Evolutionary conservation across 1,140 invertebrate species (phyloP).

Genomic region (Lamellibrachia luymesi): DNA sequence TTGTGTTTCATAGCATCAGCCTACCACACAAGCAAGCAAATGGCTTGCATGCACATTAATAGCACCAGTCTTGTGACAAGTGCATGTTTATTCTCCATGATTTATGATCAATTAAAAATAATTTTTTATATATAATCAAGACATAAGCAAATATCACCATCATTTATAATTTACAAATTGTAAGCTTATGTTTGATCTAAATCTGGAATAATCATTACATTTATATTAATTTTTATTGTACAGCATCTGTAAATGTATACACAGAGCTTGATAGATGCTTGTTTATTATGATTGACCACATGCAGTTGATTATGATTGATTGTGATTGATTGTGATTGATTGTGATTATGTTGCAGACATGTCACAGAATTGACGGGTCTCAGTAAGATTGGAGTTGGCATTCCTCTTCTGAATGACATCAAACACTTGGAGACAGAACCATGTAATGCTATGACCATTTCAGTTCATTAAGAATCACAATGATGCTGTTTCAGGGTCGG

Average conservation of each 20-base stretch:
- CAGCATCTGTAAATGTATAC: neutral
- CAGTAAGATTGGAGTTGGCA: conserved; percentile 42
- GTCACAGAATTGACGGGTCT: conserved; percentile 63
- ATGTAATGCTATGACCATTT: conserved; percentile 39
- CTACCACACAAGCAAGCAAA: neutral
- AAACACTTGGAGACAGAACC: conserved; percentile 49
- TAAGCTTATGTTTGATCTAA: neutral
- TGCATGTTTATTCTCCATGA: conserved; percentile 22
- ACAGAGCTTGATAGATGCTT: too few relatives aligned
- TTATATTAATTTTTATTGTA: neutral
- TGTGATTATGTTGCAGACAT: conserved; percentile 54
- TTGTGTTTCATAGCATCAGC: neutral
- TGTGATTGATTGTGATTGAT: neutral
- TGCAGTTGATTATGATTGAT: too few relatives aligned
- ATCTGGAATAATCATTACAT: neutral
- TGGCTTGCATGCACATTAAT: neutral
- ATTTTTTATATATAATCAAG: too few relatives aligned
- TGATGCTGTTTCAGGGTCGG: too few relatives aligned
- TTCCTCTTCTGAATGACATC: conserved; percentile 45
- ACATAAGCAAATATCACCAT: neutral
- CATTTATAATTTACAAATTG: neutral
- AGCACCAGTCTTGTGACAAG: conserved; percentile 26
- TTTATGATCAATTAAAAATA: conserved; percentile 34
- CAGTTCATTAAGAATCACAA: neutral
- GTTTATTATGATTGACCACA: too few relatives aligned